A percentile compares a stretch with the other conserved stretches of the same genome.
These are phyloP conservation scores for Neotragus pygmaeus DNA, from an alignment of 2,113 vertebrate genomes.

Conservation along the genomic window DNA sequence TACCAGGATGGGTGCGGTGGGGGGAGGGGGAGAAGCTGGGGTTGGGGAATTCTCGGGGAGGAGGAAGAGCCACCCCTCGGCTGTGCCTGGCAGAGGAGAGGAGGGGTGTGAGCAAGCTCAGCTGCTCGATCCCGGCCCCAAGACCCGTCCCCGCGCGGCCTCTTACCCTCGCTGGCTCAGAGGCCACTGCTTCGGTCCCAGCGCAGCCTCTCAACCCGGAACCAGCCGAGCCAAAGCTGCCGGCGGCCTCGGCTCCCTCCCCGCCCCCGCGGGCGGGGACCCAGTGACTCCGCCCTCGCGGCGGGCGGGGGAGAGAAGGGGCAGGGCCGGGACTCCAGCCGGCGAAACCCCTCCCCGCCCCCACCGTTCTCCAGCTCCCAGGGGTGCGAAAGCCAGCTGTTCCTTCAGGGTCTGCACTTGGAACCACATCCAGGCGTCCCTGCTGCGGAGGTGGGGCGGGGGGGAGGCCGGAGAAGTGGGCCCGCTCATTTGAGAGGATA, in stretches of 20 bases:
- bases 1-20: neutral
- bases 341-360: neutral
- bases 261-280: slow-evolving; percentile 53
- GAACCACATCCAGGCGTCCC: neutral
- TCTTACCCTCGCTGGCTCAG: slow-evolving; percentile 49
- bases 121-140: neutral
- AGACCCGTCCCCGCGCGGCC: neutral
- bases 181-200: slow-evolving; percentile 52
- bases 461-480: neutral
- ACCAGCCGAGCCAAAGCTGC: slow-evolving; percentile 55
- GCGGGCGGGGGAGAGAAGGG: slow-evolving; percentile 40
- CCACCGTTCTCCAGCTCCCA: neutral
- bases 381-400: slow-evolving; percentile 40
- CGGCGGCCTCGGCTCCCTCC: neutral
- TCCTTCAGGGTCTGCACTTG: neutral
- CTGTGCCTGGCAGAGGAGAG: neutral
- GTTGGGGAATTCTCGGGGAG: slow-evolving; percentile 23
- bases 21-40: slow-evolving; percentile 38
- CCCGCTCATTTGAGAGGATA: neutral
- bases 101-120: neutral
- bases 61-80: neutral
- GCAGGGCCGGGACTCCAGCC: neutral
- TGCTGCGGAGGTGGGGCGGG: neutral
- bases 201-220: slow-evolving; percentile 69
- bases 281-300: slow-evolving; percentile 41